Evolutionary conservation across 1,140 invertebrate species (phyloP).

Genomic region (Diabrotica undecimpunctata): DNA sequence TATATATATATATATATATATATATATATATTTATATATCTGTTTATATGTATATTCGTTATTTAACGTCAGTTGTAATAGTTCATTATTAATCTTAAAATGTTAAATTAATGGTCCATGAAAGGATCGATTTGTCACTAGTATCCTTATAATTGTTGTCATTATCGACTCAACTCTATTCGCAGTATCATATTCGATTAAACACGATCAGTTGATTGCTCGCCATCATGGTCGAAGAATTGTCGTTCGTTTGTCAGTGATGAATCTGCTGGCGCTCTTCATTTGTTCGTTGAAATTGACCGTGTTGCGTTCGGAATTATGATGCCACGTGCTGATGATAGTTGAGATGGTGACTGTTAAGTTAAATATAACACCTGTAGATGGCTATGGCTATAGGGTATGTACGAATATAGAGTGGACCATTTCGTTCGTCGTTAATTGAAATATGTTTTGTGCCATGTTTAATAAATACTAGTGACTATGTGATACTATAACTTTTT

Average conservation of each 20-base stretch:
- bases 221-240: neutral
- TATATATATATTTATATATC: too few species aligned
- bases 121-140: neutral
- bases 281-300: conserved; percentile 1
- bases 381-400: conserved; percentile 3
- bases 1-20: too few species aligned
- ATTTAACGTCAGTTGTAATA: too few species aligned
- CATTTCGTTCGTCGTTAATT: too few species aligned
- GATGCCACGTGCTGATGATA: conserved; percentile 3
- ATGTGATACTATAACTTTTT: too few species aligned
- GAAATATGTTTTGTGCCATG: too few species aligned
- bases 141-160: neutral
- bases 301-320: conserved; percentile 5
- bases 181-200: neutral
- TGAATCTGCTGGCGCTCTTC: conserved; percentile 16
- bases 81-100: too few species aligned
- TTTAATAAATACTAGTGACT: too few species aligned
- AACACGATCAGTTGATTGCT: neutral
- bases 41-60: too few species aligned
- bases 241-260: neutral
- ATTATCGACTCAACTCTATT: neutral
- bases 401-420: neutral
- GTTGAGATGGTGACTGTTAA: conserved; percentile 16
- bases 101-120: neutral
- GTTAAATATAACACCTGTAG: conserved; percentile 12